Evolutionary conservation across 2,797 vertebrate genomes (phyloP).

Genomic region (Takifugu rubripes): DNA sequence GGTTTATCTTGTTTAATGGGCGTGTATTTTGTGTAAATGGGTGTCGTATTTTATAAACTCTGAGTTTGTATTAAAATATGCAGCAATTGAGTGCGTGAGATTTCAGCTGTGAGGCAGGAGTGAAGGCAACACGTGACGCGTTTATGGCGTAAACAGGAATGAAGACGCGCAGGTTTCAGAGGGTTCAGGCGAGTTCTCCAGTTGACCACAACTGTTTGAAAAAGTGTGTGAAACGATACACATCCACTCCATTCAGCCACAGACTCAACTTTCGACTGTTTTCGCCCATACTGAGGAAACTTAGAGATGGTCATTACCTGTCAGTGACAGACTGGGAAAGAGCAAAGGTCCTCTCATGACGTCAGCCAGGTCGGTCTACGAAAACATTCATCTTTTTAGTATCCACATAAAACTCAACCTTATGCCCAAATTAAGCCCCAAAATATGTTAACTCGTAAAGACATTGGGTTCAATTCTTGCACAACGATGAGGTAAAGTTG

Average conservation of each 20-base stretch:
- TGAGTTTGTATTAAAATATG: no score
- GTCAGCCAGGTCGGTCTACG: constrained; percentile 62
- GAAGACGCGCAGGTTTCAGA: constrained; percentile 51
- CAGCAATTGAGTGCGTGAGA: not conserved
- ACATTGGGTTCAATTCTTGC: not conserved
- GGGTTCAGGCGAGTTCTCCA: constrained; percentile 20
- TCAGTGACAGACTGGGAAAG: constrained; percentile 46
- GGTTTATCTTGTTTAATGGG: not conserved
- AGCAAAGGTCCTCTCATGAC: constrained; percentile 64
- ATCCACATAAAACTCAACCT: not conserved
- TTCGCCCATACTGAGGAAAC: not conserved
- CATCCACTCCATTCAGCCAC: constrained; percentile 2
- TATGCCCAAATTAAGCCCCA: not conserved
- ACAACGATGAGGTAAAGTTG: not conserved
- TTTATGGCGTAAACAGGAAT: constrained; percentile 38
- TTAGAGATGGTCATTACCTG: constrained; percentile 56
- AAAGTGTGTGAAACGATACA: constrained; percentile 42
- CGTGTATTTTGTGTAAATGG: not conserved
- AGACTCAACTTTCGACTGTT: not conserved
- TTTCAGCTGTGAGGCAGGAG: not conserved
- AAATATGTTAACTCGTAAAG: not conserved
- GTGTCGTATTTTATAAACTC: no score
- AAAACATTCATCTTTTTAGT: constrained; percentile 15
- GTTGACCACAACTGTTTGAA: constrained; percentile 35
- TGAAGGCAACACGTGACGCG: constrained; percentile 43